Base-by-base conservation (phyloP, 2,113 vertebrate genomes). In the Thermophis baileyi region DNA sequence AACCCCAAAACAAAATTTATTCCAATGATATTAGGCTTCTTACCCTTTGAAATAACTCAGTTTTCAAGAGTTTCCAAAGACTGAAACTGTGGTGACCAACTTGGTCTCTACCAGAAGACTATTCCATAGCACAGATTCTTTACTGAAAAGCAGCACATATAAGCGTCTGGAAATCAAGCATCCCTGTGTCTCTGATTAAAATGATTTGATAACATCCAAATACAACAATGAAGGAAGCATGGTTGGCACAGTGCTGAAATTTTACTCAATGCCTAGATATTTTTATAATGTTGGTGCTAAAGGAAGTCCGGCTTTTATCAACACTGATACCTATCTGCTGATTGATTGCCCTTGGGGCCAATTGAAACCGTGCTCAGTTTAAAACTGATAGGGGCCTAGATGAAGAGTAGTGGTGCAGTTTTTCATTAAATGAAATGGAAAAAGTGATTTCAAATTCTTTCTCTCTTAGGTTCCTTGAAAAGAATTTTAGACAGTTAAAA, bases 391-490 rank as follows among this genome's bases (percentile, higher is more conserved):
- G 98, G 95, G 95, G 91, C 96, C 96, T 97, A 97, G 98, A 98
- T 97, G 97, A 98, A 98, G 97, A 57, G 95, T 94, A 88, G 97
- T 96, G 96, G 97, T 97, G 95, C 97, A 98, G 98, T 98, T 98
- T 98, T 98, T 98, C 97, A 98, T 98, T 98, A 98, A 97, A 98
- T 95, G 97, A 97, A 98, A 98, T 97, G 95, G 97, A 97, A 98
- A 60, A 98, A 98, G 97, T 98, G 97, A 98, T 98, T 98, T 98
- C 97, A 98, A 98, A 98, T 98, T 98, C 97, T 98, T 98, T 98
- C 96, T 98, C 98, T 98, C 97, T 97, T 98, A 97, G 96, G 97
- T 97, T 97, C 97, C 98, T 98, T 98, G 96, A 98, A 90, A 98
- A 98, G 97, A 98, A 98, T 97, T 97, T 98, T 95, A 97, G 97